Evolutionary conservation across 1,140 invertebrate species (phyloP).

Genomic region (Nasonia giraulti): DNA sequence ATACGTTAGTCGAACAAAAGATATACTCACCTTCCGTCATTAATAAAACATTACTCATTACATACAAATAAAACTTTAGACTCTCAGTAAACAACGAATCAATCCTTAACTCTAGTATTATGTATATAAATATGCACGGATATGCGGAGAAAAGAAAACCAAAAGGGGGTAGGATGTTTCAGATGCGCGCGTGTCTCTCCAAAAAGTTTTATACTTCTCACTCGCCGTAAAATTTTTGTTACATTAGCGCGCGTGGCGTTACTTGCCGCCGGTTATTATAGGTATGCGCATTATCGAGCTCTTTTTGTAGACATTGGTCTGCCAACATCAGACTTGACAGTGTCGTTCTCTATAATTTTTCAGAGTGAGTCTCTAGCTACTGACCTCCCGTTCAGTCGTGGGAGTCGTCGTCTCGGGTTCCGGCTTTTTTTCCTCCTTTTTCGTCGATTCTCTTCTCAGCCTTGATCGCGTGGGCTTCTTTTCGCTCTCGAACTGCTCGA

Average conservation of each 20-base stretch:
- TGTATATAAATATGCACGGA: constrained; percentile 13
- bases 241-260: constrained; percentile 9
- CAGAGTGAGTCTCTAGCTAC: constrained; percentile 58
- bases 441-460: constrained; percentile 55
- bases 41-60: constrained; percentile 41
- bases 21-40: constrained; percentile 42
- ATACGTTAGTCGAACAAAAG: constrained; percentile 44
- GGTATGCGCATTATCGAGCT: constrained; percentile 58
- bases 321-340: constrained; percentile 57
- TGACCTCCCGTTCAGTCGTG: constrained; percentile 73
- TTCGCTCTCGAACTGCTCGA: constrained; percentile 69
- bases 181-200: neutral
- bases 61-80: neutral
- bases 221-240: constrained; percentile 3
- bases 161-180: neutral
- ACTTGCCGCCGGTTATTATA: constrained; percentile 32
- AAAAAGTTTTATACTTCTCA: neutral
- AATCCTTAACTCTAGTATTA: constrained; percentile 34
- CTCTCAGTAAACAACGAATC: constrained; percentile 9
- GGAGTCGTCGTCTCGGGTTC: constrained; percentile 61
- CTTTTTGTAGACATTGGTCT: constrained; percentile 73
- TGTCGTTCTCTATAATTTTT: constrained; percentile 52
- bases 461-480: constrained; percentile 50
- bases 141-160: constrained; percentile 19
- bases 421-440: constrained; percentile 56